These are phyloP conservation scores for Metaphire vulgaris DNA, from an alignment of 1,140 invertebrate species.

Conservation along the genomic window DNA sequence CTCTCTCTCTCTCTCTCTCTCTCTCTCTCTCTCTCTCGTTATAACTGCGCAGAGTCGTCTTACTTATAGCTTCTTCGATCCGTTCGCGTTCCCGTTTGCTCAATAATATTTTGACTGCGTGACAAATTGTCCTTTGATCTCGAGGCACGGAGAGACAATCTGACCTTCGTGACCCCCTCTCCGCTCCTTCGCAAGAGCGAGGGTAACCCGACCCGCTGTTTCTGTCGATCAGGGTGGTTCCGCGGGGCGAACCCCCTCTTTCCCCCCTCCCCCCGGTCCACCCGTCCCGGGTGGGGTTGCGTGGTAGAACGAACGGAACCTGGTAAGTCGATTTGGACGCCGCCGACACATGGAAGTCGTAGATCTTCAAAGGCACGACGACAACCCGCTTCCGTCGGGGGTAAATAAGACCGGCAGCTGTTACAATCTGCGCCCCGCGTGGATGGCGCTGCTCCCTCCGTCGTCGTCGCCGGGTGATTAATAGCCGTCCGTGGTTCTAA, in stretches of 20 bases:
- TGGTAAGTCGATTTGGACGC: background rate
- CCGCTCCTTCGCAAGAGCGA: too few relatives aligned
- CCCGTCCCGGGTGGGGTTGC: background rate
- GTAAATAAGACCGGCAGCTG: background rate
- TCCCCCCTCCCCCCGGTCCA: too few relatives aligned
- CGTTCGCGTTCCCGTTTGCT: background rate
- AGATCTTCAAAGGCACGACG: background rate
- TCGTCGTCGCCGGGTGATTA: background rate
- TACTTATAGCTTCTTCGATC: background rate
- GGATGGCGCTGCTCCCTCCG: background rate
- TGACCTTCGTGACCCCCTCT: background rate
- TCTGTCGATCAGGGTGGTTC: background rate
- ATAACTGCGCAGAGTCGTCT: background rate
- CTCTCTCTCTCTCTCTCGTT: too few relatives aligned
- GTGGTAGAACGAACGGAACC: background rate
- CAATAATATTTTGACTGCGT: conserved; percentile 3
- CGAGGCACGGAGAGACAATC: background rate
- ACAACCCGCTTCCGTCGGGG: too few relatives aligned
- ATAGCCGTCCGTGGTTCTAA: background rate
- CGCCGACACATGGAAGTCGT: background rate
- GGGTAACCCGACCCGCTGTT: background rate
- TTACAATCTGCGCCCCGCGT: background rate
- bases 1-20: too few relatives aligned
- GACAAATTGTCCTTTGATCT: background rate
- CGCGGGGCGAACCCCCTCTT: background rate